Base-by-base conservation (phyloP, 2,797 vertebrate genomes). In the Cossypha heuglini region DNA sequence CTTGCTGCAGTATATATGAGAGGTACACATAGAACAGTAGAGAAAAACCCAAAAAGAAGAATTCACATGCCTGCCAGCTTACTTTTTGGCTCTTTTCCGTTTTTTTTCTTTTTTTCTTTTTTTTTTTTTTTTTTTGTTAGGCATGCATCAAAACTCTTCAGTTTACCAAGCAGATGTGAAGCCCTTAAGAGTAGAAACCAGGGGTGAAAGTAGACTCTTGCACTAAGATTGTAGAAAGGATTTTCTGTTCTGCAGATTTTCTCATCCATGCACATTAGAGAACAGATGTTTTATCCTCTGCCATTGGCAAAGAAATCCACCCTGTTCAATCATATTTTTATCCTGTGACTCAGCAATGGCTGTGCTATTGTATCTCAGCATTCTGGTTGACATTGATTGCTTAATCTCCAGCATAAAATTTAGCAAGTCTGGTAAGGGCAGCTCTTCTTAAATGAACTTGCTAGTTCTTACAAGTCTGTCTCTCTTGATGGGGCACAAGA, bases 191-290 rank as follows among this genome's bases (percentile, higher is more conserved):
- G 18, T 48, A 35, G 42, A 80, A 80, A 59, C 14, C 21, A 19
- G 8, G 21, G 46, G 45, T 78, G 62, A 58, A 69, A 84, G 29
- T 9, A 68, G 54, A 31, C 35, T 68, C 69, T 62, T 4, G 8
- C 28, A 24, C 15, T 43, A 58, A 81, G 21, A 43, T 7, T 58
- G 29, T 29, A 81, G 62, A 55, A 59, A 71, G 82, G 79, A 88
- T 91, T 96, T 95, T 88, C 31, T 83, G 16, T 92, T 69, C 68
- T 83, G 61, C 21, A 54, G 38, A 37, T 72, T 94, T 90, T 91
- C 61, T 96, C 16, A 67, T 74, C 73, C 25, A 16, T 72, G 66
- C 22, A 13, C 40, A 29, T 90, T 78, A 58, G 42, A 58, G 38
- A 92, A 40, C 49, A 84, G 77, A 69, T 13, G 0, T 45, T 57